Percentiles rank a stretch among this genome's conserved stretches.
Conservation (phyloP, 2,888 invertebrate species). For the Phyllotreta striolata region DNA sequence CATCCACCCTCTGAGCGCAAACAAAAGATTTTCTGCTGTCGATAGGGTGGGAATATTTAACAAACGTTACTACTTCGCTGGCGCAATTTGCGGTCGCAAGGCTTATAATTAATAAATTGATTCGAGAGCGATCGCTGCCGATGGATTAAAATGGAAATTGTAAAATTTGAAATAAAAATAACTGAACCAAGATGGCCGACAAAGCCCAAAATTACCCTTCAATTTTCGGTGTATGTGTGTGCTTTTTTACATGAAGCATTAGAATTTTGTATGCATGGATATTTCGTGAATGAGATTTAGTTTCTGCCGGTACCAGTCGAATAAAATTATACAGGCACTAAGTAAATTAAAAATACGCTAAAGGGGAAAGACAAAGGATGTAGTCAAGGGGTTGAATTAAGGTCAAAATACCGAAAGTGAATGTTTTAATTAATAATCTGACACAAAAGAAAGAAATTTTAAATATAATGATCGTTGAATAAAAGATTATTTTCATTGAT, state of each 20-base stretch:
- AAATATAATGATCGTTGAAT: slow-evolving; percentile 10
- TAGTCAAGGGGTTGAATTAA: slow-evolving; percentile 20
- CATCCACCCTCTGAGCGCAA: slow-evolving; percentile 26
- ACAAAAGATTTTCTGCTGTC: slow-evolving; percentile 22
- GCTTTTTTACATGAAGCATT: neutral
- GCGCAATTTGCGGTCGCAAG: neutral
- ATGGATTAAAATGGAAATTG: neutral
- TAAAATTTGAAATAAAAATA: slow-evolving; percentile 9
- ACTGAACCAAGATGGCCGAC: slow-evolving; percentile 28
- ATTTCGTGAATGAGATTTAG: neutral
- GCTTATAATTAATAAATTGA: slow-evolving; percentile 3
- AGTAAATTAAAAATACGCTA: slow-evolving; percentile 6
- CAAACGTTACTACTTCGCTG: neutral
- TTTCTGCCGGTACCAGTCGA: slow-evolving; percentile 14
- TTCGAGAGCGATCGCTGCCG: too few species aligned
- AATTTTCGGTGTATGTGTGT: neutral
- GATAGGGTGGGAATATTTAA: slow-evolving; percentile 13
- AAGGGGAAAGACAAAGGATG: slow-evolving; percentile 15
- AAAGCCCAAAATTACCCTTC: slow-evolving; percentile 30
- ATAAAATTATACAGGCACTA: slow-evolving; percentile 16
- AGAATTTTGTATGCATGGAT: neutral
- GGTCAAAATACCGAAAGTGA: slow-evolving; percentile 14
- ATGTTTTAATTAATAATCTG: neutral
- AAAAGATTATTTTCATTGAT: slow-evolving; percentile 1
- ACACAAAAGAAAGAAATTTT: neutral